These are phyloP conservation scores for Coptotermes formosanus DNA, from an alignment of 1,140 invertebrate genomes.

Conservation along the genomic window DNA sequence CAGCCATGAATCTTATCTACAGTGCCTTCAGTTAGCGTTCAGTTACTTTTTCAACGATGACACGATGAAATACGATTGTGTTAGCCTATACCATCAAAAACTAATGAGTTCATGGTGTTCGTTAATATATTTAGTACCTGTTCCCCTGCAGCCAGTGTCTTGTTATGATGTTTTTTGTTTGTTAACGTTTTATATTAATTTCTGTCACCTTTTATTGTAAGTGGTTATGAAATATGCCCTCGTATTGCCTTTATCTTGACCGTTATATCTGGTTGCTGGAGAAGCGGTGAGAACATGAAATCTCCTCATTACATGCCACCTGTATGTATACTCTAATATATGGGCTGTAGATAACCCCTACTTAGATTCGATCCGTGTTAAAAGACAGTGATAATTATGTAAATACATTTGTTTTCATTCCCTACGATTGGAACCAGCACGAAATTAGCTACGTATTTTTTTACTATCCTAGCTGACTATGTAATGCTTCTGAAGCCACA, in stretches of 20 bases:
- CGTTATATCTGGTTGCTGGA: neutral
- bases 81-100: neutral
- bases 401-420: neutral
- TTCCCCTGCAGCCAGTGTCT: neutral
- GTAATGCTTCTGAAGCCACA: too few relatives aligned
- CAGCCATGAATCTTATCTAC: neutral
- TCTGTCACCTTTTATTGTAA: slow-evolving; percentile 15
- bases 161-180: neutral
- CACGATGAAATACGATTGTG: neutral
- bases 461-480: neutral
- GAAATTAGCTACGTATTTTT: neutral
- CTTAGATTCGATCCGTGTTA: neutral
- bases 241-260: slow-evolving; percentile 1
- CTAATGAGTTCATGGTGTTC: neutral
- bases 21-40: too few relatives aligned
- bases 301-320: neutral
- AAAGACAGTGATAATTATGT: neutral
- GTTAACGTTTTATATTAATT: slow-evolving; percentile 8
- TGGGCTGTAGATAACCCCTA: neutral
- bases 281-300: neutral
- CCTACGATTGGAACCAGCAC: neutral
- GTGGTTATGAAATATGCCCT: neutral
- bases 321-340: neutral
- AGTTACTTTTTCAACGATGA: neutral
- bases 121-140: neutral